Base-by-base conservation (phyloP, 2,113 vertebrate species). In the Austrofundulus limnaeus region DNA sequence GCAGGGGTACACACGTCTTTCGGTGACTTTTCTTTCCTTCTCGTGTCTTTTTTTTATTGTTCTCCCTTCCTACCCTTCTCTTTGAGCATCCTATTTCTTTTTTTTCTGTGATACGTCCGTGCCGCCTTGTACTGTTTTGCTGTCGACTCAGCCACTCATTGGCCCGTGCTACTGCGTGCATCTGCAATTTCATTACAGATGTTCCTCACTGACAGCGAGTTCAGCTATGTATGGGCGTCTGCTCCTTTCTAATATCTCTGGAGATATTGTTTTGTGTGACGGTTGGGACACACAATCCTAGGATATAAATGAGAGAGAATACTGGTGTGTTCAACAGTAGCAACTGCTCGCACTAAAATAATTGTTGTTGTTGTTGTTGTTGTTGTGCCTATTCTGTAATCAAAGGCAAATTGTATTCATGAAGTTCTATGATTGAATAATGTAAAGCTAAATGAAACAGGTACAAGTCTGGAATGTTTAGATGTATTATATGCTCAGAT, bases 141-240 rank as follows among this genome's bases (percentile, higher is more conserved):
- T 73, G 78, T 84, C 68, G 59, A 68, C 62, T 78, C 69, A 80
- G 78, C 58, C 71, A 43, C 64, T 39, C 73, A 64, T 64, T 73
- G 80, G 81, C 78, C 78, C 75, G 11, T 68, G 79, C 67, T 72
- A 64, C 80, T 83, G 71, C 82, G 77, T 86, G 78, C 76, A 87
- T 82, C 82, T 86, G 71, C 70, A 85, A 69, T 87, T 89, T 85
- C 83, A 89, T 87, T 85, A 86, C 76, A 15, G 70, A 67, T 74
- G 68, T 70, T 84, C 74, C 70, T 80, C 43, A n/a, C 70, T 83
- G 81, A 87, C 83, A 82, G 78, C 37, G 19, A 57, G 72, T 82
- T 82, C 80, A 73, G 81, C 78, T 66, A 71, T 48, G 66, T 70
- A 74, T 54, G 68, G 74, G 53, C 76, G 61, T 70, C 66, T 43